Conservation (phyloP, 2,888 invertebrate species). For the Oxytorus armatus region DNA sequence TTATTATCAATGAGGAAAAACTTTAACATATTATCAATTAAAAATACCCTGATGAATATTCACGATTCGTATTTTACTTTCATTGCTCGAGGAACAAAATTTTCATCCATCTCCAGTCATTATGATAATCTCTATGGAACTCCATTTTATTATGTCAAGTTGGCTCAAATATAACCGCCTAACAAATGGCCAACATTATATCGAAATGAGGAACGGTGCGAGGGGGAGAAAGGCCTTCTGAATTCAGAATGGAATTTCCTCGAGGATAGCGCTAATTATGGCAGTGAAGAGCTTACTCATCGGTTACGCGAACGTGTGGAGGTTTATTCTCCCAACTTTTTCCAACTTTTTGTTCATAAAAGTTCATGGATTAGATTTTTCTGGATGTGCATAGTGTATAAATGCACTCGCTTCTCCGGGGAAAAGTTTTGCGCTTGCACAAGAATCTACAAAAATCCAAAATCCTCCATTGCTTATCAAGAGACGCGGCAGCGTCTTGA, state of each 20-base stretch:
- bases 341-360: neutral
- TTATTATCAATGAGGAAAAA: too few relatives aligned
- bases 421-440: conserved; percentile 1
- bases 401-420: neutral
- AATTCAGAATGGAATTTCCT: conserved; percentile 26
- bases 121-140: too few relatives aligned
- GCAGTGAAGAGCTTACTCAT: conserved; percentile 5
- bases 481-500: too few relatives aligned
- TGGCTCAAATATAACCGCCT: neutral
- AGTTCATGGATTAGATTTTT: conserved; percentile 32
- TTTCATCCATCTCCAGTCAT: too few relatives aligned
- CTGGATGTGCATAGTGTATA: neutral
- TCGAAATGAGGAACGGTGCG: neutral
- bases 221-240: neutral
- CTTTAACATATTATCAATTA: too few relatives aligned
- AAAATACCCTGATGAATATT: too few relatives aligned
- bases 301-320: neutral
- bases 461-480: neutral
- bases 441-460: neutral
- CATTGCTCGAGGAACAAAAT: too few relatives aligned
- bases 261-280: conserved; percentile 26
- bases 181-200: neutral
- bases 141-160: too few relatives aligned
- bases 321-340: conserved; percentile 3
- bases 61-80: too few relatives aligned